Conservation (phyloP, 2,888 invertebrate species). For the Tridacna gigas region DNA sequence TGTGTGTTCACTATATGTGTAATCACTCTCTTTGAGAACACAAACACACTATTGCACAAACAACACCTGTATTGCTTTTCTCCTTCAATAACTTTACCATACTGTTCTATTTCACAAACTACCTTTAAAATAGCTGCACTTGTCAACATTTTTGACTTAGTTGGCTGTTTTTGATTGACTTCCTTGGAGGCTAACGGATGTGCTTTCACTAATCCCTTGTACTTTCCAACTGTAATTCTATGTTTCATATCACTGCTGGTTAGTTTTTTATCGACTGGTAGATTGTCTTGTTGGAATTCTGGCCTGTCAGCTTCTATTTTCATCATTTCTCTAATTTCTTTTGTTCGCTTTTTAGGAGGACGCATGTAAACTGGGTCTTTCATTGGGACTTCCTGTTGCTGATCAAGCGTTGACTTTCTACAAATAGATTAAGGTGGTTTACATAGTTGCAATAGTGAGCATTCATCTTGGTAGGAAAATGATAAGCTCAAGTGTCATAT, state of each 20-base stretch:
- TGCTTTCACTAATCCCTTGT: slow-evolving; percentile 3
- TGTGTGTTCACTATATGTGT: slow-evolving; percentile 75
- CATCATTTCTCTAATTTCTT: slow-evolving; percentile 74
- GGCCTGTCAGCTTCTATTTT: slow-evolving; percentile 55
- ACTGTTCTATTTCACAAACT: slow-evolving; percentile 59
- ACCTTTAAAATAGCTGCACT: slow-evolving; percentile 36
- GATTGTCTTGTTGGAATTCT: slow-evolving; percentile 27
- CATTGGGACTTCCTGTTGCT: slow-evolving; percentile 13
- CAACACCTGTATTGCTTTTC: slow-evolving; percentile 68
- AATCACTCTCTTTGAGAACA: slow-evolving; percentile 73
- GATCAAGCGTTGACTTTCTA: slow-evolving; percentile 59
- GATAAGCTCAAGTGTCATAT: background rate
- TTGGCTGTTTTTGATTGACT: slow-evolving; percentile 11
- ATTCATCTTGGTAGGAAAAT: too few relatives aligned
- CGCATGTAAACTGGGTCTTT: slow-evolving; percentile 64
- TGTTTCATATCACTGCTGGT: background rate
- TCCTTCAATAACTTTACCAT: slow-evolving; percentile 48
- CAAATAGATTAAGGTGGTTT: background rate
- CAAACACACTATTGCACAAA: slow-evolving; percentile 74
- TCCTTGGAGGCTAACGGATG: background rate
- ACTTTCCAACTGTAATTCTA: background rate
- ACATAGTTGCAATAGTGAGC: too few relatives aligned
- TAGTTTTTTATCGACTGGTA: background rate
- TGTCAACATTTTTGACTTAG: slow-evolving; percentile 29
- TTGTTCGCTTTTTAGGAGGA: slow-evolving; percentile 79